phyloP scores from a whole-genome alignment of 2,113 vertebrate species.

The Haliaeetus leucogaster region DNA sequence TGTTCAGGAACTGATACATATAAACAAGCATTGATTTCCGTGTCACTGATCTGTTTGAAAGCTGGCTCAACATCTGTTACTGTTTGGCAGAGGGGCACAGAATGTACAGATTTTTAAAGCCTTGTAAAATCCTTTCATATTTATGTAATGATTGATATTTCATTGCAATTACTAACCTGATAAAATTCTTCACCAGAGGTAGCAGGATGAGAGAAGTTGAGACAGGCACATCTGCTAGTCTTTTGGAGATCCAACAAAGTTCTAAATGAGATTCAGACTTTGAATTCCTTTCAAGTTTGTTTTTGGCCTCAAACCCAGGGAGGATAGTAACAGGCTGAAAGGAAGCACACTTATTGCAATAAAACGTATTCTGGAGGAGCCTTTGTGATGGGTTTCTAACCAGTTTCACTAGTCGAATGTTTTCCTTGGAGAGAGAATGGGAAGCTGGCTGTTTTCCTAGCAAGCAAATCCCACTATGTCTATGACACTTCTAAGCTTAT shows the following conservation, averaged over 20 bases:
- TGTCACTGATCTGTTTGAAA: not conserved
- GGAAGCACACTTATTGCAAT: not conserved
- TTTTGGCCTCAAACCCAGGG: not conserved
- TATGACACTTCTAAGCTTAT: not conserved
- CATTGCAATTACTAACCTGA: slow-evolving; percentile 21
- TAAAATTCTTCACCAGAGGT: not conserved
- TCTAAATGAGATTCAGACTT: slow-evolving; percentile 16
- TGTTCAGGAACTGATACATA: not conserved
- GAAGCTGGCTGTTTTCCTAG: not conserved
- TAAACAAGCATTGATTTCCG: not conserved
- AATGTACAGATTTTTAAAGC: slow-evolving; percentile 14
- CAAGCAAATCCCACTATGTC: not conserved
- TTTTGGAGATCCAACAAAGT: slow-evolving; percentile 11
- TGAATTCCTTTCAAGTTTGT: slow-evolving; percentile 22
- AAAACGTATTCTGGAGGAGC: not conserved
- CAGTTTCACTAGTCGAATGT: not conserved
- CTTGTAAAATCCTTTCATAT: slow-evolving; percentile 3
- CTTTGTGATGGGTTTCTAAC: not conserved
- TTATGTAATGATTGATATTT: slow-evolving; percentile 32
- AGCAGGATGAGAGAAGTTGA: not conserved
- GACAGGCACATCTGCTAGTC: slow-evolving; percentile 25
- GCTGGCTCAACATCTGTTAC: slow-evolving; percentile 36
- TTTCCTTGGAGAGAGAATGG: not conserved
- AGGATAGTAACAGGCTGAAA: slow-evolving; percentile 16
- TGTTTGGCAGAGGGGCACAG: not conserved